Conservation (phyloP, 2,797 vertebrate species). For the Oceanodroma leucorhoa region DNA sequence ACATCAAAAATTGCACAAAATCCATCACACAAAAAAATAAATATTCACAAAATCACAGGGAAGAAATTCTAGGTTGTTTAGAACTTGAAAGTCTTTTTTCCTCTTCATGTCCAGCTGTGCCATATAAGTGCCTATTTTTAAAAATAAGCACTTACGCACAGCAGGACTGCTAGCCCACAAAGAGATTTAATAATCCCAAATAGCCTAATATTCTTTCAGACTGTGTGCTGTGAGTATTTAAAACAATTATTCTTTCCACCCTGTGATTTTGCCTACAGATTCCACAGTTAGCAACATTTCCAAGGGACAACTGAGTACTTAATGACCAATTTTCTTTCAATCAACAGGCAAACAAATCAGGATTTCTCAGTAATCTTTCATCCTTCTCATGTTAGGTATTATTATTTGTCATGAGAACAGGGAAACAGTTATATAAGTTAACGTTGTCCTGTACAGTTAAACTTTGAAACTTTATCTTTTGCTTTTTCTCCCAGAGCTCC, state of each 20-base stretch:
- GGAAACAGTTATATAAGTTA: neutral
- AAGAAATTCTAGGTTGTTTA: slow-evolving; percentile 43
- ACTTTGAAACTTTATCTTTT: neutral
- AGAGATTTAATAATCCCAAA: slow-evolving; percentile 62
- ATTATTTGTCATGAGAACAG: neutral
- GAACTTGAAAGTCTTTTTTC: slow-evolving; percentile 26
- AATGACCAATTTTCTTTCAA: slow-evolving; percentile 33
- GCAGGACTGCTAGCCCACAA: slow-evolving; percentile 36
- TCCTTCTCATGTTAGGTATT: neutral
- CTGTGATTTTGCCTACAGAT: slow-evolving; percentile 20
- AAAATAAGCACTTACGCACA: slow-evolving; percentile 36
- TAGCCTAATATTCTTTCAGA: slow-evolving; percentile 2
- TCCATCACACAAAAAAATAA: neutral
- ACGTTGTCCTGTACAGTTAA: neutral
- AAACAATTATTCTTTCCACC: slow-evolving; percentile 17
- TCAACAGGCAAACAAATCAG: neutral
- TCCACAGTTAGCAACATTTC: slow-evolving; percentile 25
- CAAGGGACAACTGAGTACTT: neutral
- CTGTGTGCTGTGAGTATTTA: slow-evolving; percentile 9
- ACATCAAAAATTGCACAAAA: slow-evolving; percentile 5
- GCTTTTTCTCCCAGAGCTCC: neutral
- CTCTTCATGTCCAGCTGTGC: slow-evolving; percentile 45
- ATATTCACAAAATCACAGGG: neutral
- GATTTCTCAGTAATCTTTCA: neutral
- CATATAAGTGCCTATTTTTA: slow-evolving; percentile 48